Conservation (phyloP, 2,888 invertebrate species). For the Temnothorax unifasciatus region DNA sequence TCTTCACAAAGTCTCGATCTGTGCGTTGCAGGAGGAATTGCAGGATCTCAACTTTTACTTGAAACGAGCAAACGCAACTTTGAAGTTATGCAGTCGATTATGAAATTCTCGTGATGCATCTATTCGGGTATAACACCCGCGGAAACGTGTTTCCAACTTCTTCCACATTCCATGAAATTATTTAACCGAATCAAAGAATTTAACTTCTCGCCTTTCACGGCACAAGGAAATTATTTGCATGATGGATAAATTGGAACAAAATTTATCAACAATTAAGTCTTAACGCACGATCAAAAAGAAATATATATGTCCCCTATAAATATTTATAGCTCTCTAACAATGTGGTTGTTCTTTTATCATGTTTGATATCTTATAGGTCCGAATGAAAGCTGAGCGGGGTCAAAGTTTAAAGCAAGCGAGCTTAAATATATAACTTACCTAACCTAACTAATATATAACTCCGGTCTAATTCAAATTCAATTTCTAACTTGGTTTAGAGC, state of each 20-base stretch:
- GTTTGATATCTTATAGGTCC: not conserved
- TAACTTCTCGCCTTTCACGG: constrained; percentile 16
- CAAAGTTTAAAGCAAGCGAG: constrained; percentile 19
- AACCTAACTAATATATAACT: constrained; percentile 40
- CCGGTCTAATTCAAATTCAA: constrained; percentile 40
- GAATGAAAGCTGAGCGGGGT: constrained; percentile 13
- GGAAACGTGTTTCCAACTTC: constrained; percentile 46
- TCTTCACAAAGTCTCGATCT: constrained; percentile 50
- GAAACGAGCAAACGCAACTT: constrained; percentile 49
- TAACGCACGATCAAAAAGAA: not conserved
- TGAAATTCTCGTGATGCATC: constrained; percentile 60
- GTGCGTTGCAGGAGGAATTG: constrained; percentile 36
- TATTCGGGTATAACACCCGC: constrained; percentile 48
- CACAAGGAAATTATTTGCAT: constrained; percentile 15
- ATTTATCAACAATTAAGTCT: constrained; percentile 23
- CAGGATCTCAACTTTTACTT: constrained; percentile 54
- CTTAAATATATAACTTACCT: constrained; percentile 35
- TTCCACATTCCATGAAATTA: constrained; percentile 48
- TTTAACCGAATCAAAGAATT: constrained; percentile 52
- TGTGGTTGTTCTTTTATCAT: not conserved
- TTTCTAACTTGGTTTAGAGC: constrained; percentile 32
- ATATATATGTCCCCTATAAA: not conserved
- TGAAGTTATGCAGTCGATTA: constrained; percentile 57
- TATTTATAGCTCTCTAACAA: not conserved
- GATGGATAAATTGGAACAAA: constrained; percentile 21